These are phyloP conservation scores for Drosophila villosipedis DNA, from an alignment of 2,888 invertebrate genomes.

Conservation along the genomic window DNA sequence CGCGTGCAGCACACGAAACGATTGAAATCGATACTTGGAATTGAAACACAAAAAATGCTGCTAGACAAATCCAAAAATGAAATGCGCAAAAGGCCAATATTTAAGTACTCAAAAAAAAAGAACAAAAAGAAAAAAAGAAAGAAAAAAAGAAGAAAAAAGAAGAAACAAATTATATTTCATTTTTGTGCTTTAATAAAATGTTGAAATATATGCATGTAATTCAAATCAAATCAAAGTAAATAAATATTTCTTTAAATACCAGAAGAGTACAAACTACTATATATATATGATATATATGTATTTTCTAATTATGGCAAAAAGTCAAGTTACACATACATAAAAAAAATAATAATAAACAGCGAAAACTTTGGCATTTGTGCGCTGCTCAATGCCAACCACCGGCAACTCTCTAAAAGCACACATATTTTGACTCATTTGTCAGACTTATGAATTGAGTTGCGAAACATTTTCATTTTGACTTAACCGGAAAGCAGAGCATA, in stretches of 20 bases:
- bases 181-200: background rate
- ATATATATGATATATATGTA: no score
- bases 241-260: background rate
- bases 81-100: background rate
- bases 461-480: constrained; percentile 40
- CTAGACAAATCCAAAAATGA: background rate
- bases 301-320: no score
- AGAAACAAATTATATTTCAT: background rate
- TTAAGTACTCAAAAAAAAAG: background rate
- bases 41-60: constrained; percentile 1
- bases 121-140: background rate
- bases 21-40: constrained; percentile 29
- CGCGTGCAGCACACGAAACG: constrained; percentile 15
- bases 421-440: constrained; percentile 43
- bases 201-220: background rate
- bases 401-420: background rate
- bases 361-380: constrained; percentile 2
- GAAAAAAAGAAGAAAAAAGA: no score
- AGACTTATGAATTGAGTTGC: constrained; percentile 45
- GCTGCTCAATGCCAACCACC: background rate
- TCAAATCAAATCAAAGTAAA: no score
- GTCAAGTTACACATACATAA: no score
- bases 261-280: background rate
- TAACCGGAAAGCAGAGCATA: constrained; percentile 12
- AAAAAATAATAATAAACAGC: background rate